Conservation (phyloP, 1,140 invertebrate species). For the Papilio polytes region DNA sequence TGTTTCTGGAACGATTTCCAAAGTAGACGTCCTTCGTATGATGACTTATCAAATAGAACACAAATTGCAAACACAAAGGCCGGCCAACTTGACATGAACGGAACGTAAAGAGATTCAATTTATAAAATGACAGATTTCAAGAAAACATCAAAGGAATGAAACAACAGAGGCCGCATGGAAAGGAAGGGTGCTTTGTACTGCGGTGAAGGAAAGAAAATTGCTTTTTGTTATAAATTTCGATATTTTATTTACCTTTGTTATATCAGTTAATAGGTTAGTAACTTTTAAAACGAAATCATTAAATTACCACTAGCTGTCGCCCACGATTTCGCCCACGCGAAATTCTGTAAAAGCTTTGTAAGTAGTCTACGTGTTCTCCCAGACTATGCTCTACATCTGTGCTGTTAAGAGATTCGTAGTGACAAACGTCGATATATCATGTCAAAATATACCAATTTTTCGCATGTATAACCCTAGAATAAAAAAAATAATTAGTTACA, state of each 20-base stretch:
- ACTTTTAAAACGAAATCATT: too few species aligned
- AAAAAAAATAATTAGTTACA: too few species aligned
- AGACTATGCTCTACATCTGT: too few species aligned
- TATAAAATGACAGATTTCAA: conserved; percentile 19
- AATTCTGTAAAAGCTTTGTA: too few species aligned
- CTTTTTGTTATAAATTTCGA: not conserved
- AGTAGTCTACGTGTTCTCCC: too few species aligned
- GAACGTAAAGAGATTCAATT: conserved; percentile 15
- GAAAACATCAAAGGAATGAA: conserved; percentile 12
- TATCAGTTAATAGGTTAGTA: not conserved
- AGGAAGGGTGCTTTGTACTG: conserved; percentile 9
- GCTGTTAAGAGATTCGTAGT: too few species aligned
- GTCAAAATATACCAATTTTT: too few species aligned
- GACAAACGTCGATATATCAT: too few species aligned
- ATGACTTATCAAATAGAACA: not conserved
- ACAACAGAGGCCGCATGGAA: conserved; percentile 5
- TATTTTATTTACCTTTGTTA: not conserved
- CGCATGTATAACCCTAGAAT: too few species aligned
- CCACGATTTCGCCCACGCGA: too few species aligned
- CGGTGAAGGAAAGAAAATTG: conserved; percentile 8
- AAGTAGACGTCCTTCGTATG: not conserved
- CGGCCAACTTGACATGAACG: conserved; percentile 8
- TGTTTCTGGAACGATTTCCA: too few species aligned
- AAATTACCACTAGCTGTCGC: not conserved
- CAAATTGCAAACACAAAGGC: not conserved